Conservation (phyloP, 2,888 invertebrate genomes). For the Quadroppia sp. region DNA sequence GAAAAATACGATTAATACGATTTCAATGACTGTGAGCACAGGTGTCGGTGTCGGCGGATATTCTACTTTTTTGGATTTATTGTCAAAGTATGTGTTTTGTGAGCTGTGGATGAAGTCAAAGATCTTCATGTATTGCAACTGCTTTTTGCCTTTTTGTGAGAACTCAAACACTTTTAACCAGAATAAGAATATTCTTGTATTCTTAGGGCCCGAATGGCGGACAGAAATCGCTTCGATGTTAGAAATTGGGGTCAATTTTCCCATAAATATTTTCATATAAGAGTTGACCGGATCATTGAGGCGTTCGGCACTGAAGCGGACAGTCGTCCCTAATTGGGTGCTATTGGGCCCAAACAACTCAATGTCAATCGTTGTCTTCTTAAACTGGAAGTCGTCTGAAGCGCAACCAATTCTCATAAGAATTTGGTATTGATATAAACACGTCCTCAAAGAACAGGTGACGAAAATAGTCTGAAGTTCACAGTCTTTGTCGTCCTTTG, state of each 20-base stretch:
- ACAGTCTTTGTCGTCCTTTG: too few relatives aligned
- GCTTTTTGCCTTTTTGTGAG: background rate
- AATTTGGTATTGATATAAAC: background rate
- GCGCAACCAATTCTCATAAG: background rate
- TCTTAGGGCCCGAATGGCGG: background rate
- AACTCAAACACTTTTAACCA: background rate
- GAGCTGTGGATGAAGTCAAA: background rate
- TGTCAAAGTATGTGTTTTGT: too few relatives aligned
- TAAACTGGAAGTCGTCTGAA: background rate
- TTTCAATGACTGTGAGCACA: background rate
- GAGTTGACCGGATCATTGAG: slow-evolving; percentile 16
- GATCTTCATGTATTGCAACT: background rate
- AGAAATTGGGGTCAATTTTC: too few relatives aligned
- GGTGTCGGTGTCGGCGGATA: background rate
- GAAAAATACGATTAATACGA: background rate
- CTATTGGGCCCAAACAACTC: background rate
- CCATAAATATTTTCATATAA: too few relatives aligned
- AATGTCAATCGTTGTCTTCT: slow-evolving; percentile 14
- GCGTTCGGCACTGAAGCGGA: background rate
- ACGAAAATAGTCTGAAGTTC: background rate
- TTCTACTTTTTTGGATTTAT: background rate
- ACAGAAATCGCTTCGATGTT: too few relatives aligned
- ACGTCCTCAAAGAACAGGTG: background rate
- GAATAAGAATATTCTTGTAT: background rate
- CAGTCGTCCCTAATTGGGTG: background rate